Base-by-base conservation (phyloP, 2,113 vertebrate genomes). In the Columbina picui region DNA sequence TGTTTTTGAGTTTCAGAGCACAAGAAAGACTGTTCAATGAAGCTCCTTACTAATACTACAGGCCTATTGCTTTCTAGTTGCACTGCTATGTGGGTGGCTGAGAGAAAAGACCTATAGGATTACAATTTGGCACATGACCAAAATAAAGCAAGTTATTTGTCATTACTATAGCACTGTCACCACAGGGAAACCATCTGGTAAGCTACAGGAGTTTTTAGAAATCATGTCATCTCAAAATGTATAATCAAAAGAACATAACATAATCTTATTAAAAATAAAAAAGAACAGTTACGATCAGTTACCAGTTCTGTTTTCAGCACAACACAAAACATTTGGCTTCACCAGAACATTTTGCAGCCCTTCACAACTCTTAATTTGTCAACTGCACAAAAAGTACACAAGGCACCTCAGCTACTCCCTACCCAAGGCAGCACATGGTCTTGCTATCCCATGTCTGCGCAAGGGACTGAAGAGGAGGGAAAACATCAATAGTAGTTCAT, bases 181-280 rank as follows among this genome's bases (percentile, higher is more conserved):
- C 87, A 92, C 76, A 88, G 79, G 63, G 86, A 89, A 88, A 64
- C 91, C 71, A 92, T 89, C 83, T 93, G 88, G 65, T 92, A 83
- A 8, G 1, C 93, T 49, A 71, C 22, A 89, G 60, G 78, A 91
- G 47, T 39, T 84, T 60, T 78, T 4, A 86, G 52, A 87, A 90
- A 49, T 55, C 26, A 2, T 85, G 39, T 75, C 73, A 89, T 64
- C 75, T 43, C 81, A 80, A 76, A 18, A 34, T 0, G 52, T 29
- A n/a, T 8, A 81, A 84, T 39, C 53, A 94, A 89, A 93, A 67
- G 45, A 60, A 45, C 19, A 19, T 53, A 47, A 1, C 32, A 55
- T 8, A 52, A 67, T 43, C 73, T 55, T 68, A 92, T 23, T 65
- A 78, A 77, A 96, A 67, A 41, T 12, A 73, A 68, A 60, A 49